Conservation (phyloP, 2,113 vertebrate genomes). For the Tupaia tana region DNA sequence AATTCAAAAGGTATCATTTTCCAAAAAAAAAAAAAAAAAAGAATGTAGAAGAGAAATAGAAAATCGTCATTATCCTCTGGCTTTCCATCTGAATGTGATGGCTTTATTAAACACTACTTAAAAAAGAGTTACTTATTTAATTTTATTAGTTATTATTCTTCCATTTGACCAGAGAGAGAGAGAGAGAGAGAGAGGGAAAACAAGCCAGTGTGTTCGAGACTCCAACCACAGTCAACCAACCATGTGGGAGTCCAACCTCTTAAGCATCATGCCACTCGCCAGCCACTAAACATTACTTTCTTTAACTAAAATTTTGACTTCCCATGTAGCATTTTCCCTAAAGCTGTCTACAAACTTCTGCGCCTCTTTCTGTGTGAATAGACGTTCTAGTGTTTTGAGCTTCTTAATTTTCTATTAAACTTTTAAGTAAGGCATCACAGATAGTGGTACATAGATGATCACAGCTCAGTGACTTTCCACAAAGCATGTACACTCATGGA, state of each 20-base stretch:
- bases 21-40: background rate
- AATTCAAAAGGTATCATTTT: conserved; percentile 33
- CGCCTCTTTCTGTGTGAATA: background rate
- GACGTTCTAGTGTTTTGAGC: background rate
- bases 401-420: background rate
- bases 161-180: too few relatives aligned
- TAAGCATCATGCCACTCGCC: too few relatives aligned
- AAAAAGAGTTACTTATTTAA: too few relatives aligned
- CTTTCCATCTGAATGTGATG: background rate
- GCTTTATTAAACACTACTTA: background rate
- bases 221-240: too few relatives aligned
- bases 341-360: background rate
- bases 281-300: background rate
- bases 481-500: background rate
- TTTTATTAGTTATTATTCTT: too few relatives aligned
- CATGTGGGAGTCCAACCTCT: too few relatives aligned
- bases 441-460: background rate
- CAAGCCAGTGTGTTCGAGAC: too few relatives aligned
- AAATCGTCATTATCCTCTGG: background rate
- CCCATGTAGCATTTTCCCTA: background rate
- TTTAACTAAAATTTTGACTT: background rate
- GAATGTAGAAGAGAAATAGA: background rate
- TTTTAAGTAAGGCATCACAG: background rate
- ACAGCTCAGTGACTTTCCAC: background rate
- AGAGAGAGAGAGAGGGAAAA: too few relatives aligned